Percentiles rank a stretch among this genome's conserved stretches.
phyloP scores from a whole-genome alignment of 1,140 invertebrate genomes.

The Brachionus asplanchnoidis region DNA sequence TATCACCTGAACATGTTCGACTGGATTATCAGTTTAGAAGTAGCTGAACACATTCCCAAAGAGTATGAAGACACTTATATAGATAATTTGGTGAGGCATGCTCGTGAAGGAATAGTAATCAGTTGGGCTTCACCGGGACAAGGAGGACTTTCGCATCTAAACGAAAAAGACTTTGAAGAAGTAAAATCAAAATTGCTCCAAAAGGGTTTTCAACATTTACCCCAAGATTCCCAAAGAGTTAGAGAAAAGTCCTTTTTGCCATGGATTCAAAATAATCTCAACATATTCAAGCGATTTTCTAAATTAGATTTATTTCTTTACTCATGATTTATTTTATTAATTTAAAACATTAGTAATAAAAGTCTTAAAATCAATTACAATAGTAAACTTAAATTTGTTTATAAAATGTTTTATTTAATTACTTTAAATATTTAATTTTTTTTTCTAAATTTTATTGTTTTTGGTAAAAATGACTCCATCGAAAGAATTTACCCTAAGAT shows the following conservation, averaged over 20 bases:
- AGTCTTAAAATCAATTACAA: neutral
- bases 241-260: neutral
- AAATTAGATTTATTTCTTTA: too few species aligned
- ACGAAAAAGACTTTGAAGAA: neutral
- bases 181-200: neutral
- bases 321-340: neutral
- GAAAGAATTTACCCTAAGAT: neutral
- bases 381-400: neutral
- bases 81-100: neutral
- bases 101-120: neutral
- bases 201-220: neutral
- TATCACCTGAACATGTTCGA: conserved; percentile 23
- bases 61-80: neutral
- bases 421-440: neutral
- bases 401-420: neutral
- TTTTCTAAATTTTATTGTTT: neutral
- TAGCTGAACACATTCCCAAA: conserved; percentile 31
- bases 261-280: conserved; percentile 20
- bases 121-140: conserved; percentile 3
- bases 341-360: neutral
- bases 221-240: neutral
- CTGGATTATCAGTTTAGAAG: conserved; percentile 23
- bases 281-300: neutral
- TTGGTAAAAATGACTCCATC: too few species aligned
- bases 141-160: neutral